Evolutionary conservation across 2,888 invertebrate species (phyloP), one percentile per base, ranked within the genome.

Genomic region (Dynastes tityus): DNA sequence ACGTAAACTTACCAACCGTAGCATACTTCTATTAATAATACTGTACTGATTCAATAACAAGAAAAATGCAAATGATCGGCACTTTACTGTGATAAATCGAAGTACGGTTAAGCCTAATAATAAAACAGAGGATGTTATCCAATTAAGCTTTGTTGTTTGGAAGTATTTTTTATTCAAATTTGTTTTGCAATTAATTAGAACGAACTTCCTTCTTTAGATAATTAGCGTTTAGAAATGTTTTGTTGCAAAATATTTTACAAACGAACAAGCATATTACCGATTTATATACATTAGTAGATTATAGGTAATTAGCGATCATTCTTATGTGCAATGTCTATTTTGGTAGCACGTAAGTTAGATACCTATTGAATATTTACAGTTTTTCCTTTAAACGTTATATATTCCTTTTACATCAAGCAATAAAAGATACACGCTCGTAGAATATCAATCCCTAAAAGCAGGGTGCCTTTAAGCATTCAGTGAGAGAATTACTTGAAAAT

Each of bases 101-200:
- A 45, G 45, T 65, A 16, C 16, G n/a, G 37, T n/a, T 8, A 40
- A 40, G 37, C 9, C 13, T 16, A 6, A 37, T n/a, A n/a, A 16
- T n/a, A 40, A 6, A 65, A 65, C 37, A 2, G 9, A 65, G 65
- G 65, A 65, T 65, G 40, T 65, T 65, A 16, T 37, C 32, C 65
- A 65, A 65, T 65, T 40, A 65, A 16, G 40, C 65, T 40, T 65
- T 65, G 13, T 16, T 37, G 37, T 13, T 65, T 65, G 65, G n/a
- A 65, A 37, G 8, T 16, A 11, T 40, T 40, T 8, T 45, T 65
- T 65, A 65, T 65, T 65, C 1, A 37, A 65, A 40, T 65, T 65
- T 65, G 40, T 40, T 68, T 68, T 68, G 51, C 27, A 68, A 51
- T 51, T 68, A 68, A 68, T 68, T 49, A 29, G 22, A 68, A 67